phyloP scores from a whole-genome alignment of 2,888 invertebrate genomes.

The Phrixothrix hirtus region DNA sequence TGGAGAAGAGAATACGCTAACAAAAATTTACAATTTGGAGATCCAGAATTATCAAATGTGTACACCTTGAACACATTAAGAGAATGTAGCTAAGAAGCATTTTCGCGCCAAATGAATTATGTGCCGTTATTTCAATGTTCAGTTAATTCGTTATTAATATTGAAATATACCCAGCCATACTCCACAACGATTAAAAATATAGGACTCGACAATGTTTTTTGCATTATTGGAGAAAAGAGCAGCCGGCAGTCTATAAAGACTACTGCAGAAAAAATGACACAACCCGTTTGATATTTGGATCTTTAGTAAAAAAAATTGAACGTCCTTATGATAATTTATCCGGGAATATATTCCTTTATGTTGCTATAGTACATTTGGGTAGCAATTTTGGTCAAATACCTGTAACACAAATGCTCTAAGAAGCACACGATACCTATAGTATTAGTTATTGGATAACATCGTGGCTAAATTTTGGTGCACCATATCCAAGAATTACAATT shows the following conservation, averaged over 20 bases:
- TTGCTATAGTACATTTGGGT: not conserved
- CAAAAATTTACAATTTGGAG: too few relatives aligned
- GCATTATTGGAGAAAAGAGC: slow-evolving; percentile 2
- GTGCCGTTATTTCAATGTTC: not conserved
- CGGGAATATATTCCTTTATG: slow-evolving; percentile 1
- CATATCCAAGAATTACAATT: not conserved
- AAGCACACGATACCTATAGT: slow-evolving; percentile 1
- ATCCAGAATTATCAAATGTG: too few relatives aligned
- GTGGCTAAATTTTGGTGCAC: not conserved
- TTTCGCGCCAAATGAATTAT: slow-evolving; percentile 5
- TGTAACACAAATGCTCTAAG: too few relatives aligned
- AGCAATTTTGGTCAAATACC: not conserved
- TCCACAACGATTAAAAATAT: slow-evolving; percentile 1
- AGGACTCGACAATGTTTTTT: not conserved
- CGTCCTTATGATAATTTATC: slow-evolving; percentile 1
- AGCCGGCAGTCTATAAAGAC: slow-evolving; percentile 1
- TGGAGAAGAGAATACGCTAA: too few relatives aligned
- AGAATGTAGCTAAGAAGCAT: too few relatives aligned
- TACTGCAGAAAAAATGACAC: not conserved
- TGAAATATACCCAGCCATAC: slow-evolving; percentile 3
- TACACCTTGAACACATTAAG: too few relatives aligned
- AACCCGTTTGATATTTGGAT: not conserved
- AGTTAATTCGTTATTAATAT: not conserved
- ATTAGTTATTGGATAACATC: slow-evolving; percentile 1
- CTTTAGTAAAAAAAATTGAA: not conserved